Evolutionary conservation across 2,113 vertebrate genomes (phyloP).

Genomic region (Crotalus viridis): DNA sequence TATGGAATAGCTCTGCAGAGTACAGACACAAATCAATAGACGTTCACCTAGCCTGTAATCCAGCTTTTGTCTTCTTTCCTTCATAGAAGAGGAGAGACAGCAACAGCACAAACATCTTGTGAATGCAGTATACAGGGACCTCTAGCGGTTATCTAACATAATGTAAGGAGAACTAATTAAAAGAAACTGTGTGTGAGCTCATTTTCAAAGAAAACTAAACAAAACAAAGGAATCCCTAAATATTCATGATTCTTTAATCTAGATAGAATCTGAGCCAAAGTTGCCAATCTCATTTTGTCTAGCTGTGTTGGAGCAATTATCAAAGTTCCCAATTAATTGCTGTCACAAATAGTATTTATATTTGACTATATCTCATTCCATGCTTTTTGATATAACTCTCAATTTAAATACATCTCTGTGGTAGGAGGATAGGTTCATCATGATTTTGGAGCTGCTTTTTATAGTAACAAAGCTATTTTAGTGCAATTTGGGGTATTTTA

Average conservation of each 20-base stretch:
- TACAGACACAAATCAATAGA: conserved; percentile 5
- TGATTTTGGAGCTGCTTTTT: background rate
- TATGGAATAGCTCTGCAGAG: background rate
- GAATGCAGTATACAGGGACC: conserved; percentile 2
- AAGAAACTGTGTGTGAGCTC: background rate
- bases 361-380: background rate
- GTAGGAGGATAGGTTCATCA: background rate
- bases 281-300: background rate
- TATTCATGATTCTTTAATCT: background rate
- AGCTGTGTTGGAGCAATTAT: background rate
- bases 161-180: background rate
- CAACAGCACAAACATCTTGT: background rate
- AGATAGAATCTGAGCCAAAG: background rate
- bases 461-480: background rate
- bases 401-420: background rate
- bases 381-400: background rate
- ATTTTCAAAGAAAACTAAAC: background rate
- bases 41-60: background rate
- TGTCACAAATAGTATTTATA: background rate
- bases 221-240: background rate
- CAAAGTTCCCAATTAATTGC: background rate
- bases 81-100: background rate
- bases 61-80: conserved; percentile 26
- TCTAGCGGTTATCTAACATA: conserved; percentile 7
- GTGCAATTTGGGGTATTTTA: background rate